Evolutionary conservation across 1,140 invertebrate genomes (phyloP).

Genomic region (Diorhabda elongata): DNA sequence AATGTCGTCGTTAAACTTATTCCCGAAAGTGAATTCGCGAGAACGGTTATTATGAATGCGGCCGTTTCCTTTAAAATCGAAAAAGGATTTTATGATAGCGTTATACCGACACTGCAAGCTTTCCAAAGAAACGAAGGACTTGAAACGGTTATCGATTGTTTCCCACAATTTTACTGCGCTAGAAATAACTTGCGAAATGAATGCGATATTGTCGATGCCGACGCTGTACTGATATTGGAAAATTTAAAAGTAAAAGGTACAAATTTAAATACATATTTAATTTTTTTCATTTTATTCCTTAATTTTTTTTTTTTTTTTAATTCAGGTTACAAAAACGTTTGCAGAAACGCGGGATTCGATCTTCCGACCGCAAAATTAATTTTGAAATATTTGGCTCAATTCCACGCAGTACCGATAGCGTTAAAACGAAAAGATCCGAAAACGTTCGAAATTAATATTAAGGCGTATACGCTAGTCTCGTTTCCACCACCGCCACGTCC

Average conservation of each 20-base stretch:
- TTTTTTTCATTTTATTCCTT: neutral
- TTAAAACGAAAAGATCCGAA: conserved; percentile 30
- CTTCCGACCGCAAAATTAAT: no score
- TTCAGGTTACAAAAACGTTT: no score
- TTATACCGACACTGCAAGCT: conserved; percentile 48
- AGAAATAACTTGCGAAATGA: conserved; percentile 46
- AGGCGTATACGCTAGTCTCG: conserved; percentile 38
- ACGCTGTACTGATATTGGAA: conserved; percentile 54
- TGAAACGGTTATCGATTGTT: conserved; percentile 44
- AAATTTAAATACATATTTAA: neutral
- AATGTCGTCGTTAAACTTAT: conserved; percentile 51
- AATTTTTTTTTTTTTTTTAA: neutral
- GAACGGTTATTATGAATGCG: conserved; percentile 52
- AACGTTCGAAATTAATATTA: conserved; percentile 47
- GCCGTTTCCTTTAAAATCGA: conserved; percentile 55
- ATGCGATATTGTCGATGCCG: conserved; percentile 46
- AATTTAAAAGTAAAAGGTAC: conserved; percentile 48
- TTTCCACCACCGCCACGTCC: conserved; percentile 26
- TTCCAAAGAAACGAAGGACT: conserved; percentile 49
- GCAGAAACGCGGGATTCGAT: no score
- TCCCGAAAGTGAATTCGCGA: conserved; percentile 50
- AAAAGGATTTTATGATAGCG: conserved; percentile 50
- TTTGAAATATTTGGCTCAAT: no score
- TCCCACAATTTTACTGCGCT: conserved; percentile 51
- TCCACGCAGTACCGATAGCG: no score